These are phyloP conservation scores for Cynopterus brachyotis DNA, from an alignment of 2,113 vertebrate genomes.

Conservation along the genomic window DNA sequence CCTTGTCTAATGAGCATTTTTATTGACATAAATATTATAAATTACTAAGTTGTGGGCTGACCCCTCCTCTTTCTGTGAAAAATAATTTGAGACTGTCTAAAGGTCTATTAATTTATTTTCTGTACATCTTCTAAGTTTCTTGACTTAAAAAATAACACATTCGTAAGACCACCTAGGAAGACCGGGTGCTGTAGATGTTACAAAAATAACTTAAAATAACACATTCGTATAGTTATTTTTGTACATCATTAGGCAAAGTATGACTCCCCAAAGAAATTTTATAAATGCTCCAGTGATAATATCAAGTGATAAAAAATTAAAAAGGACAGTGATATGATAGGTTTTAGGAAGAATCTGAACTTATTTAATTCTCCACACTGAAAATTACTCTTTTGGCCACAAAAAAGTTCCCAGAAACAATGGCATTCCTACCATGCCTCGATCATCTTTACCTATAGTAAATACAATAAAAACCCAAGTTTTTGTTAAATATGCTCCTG, in stretches of 20 bases:
- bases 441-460: background rate
- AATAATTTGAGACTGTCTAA: background rate
- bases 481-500: background rate
- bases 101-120: background rate
- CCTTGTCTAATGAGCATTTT: background rate
- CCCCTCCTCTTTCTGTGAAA: background rate
- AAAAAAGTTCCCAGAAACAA: background rate
- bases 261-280: background rate
- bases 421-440: background rate
- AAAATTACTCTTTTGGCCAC: background rate
- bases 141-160: background rate
- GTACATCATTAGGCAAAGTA: background rate
- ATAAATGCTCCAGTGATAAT: background rate
- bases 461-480: background rate
- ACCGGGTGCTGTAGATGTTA: too few species aligned
- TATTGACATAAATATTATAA: background rate
- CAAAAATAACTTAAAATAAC: background rate
- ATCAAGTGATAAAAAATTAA: background rate
- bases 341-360: conserved; percentile 2
- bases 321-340: background rate
- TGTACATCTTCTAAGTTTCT: background rate
- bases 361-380: background rate
- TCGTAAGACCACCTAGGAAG: too few species aligned
- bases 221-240: background rate
- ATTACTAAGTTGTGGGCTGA: background rate